These are phyloP conservation scores for Tragelaphus scriptus DNA, from an alignment of 2,113 vertebrate genomes.

Conservation along the genomic window DNA sequence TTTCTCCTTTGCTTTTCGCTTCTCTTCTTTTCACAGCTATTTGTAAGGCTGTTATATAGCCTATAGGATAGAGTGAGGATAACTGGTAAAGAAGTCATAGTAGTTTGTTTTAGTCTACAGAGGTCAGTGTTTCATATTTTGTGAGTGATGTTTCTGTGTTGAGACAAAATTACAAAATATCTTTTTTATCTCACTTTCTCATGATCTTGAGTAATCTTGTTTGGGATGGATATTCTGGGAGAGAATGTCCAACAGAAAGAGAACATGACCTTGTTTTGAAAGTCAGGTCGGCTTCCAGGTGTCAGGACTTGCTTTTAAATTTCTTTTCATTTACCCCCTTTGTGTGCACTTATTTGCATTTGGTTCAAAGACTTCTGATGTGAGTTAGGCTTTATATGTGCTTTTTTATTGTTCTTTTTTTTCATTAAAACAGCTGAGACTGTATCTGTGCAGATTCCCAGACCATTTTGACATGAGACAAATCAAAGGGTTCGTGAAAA, in stretches of 20 bases:
- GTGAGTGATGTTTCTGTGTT: background rate
- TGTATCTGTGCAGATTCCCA: background rate
- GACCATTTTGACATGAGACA: background rate
- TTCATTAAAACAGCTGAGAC: background rate
- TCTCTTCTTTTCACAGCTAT: too few relatives aligned
- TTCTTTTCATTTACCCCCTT: background rate
- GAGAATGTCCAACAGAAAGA: background rate
- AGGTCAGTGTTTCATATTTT: background rate
- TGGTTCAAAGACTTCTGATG: background rate
- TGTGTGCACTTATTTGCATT: background rate
- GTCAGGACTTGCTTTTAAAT: background rate
- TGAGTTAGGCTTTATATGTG: background rate
- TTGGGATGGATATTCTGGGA: background rate
- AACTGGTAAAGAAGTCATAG: background rate
- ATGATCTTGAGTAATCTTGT: background rate
- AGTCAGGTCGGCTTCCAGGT: background rate
- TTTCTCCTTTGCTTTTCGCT: too few relatives aligned
- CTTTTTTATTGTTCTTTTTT: background rate
- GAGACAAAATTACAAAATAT: background rate
- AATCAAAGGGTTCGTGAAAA: background rate
- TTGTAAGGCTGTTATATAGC: too few relatives aligned
- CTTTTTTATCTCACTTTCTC: background rate
- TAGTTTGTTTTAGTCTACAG: background rate
- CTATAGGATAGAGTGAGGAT: background rate
- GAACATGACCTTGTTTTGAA: background rate